Evolutionary conservation across 2,797 vertebrate genomes (phyloP).

Genomic region (Dromococcyx pavoninus): DNA sequence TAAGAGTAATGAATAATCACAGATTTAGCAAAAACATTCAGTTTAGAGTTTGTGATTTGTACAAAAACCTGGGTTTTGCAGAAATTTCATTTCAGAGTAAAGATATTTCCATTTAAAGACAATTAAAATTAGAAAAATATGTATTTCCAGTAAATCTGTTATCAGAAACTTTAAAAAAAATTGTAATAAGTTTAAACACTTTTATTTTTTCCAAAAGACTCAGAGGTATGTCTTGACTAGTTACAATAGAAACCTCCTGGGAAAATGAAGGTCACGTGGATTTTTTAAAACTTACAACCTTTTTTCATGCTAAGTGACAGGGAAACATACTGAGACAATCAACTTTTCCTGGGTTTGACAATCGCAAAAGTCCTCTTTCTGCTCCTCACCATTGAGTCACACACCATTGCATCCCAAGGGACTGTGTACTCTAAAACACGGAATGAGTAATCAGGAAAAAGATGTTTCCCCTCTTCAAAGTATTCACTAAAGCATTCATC

Average conservation of each 20-base stretch:
- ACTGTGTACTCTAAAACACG: background rate
- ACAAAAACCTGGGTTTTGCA: background rate
- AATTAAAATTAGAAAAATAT: background rate
- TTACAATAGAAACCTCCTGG: background rate
- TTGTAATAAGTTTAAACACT: background rate
- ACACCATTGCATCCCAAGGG: background rate
- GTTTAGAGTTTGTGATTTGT: background rate
- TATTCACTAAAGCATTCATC: slow-evolving; percentile 26
- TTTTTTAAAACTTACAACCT: background rate
- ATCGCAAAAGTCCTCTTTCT: background rate
- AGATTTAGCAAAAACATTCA: slow-evolving; percentile 20
- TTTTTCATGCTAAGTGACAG: background rate
- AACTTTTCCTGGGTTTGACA: slow-evolving; percentile 24
- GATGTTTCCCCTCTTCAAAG: slow-evolving; percentile 69
- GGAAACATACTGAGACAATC: background rate
- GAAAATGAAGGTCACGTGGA: background rate
- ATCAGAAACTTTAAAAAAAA: background rate
- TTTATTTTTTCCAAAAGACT: background rate
- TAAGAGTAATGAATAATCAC: slow-evolving; percentile 51
- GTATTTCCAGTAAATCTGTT: background rate
- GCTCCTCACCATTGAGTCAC: slow-evolving; percentile 43
- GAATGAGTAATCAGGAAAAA: slow-evolving; percentile 70
- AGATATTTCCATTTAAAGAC: background rate
- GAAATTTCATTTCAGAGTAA: slow-evolving; percentile 2
- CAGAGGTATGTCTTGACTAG: background rate